Conservation (phyloP, 2,797 vertebrate species). For the Anas georgica region DNA sequence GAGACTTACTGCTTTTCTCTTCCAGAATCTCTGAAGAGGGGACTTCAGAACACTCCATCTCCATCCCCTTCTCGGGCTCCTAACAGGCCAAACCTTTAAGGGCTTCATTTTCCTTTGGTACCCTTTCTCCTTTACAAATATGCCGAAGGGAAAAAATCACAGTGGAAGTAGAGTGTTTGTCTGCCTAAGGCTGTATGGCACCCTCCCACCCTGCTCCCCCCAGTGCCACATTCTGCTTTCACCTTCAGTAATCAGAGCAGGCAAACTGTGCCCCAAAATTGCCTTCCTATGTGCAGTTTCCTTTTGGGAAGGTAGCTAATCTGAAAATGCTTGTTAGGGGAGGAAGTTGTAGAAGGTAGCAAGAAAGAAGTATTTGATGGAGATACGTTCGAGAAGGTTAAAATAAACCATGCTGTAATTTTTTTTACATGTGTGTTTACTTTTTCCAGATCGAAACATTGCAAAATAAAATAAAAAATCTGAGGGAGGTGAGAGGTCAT, state of each 20-base stretch:
- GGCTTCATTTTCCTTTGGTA: neutral
- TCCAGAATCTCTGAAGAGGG: neutral
- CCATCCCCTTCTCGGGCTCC: neutral
- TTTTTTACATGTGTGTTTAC: neutral
- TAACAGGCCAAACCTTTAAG: neutral
- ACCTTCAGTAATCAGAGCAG: neutral
- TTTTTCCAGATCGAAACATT: conserved; percentile 90
- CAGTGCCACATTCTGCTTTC: rapidly evolving
- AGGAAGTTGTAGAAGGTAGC: neutral
- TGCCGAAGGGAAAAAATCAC: neutral
- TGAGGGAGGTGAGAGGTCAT: conserved; percentile 93
- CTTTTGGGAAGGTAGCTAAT: neutral
- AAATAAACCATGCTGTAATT: neutral
- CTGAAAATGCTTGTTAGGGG: neutral
- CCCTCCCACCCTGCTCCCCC: neutral
- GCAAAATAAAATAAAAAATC: conserved; percentile 96
- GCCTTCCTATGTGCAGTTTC: neutral
- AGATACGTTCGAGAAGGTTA: neutral
- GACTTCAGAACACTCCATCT: neutral
- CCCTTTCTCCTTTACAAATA: neutral
- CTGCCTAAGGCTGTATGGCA: neutral
- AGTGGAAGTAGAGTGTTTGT: neutral
- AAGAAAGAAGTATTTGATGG: neutral
- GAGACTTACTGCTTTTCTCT: neutral
- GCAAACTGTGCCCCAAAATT: neutral